phyloP scores from a whole-genome alignment of 2,797 vertebrate genomes.

The Chrysocyon brachyurus region DNA sequence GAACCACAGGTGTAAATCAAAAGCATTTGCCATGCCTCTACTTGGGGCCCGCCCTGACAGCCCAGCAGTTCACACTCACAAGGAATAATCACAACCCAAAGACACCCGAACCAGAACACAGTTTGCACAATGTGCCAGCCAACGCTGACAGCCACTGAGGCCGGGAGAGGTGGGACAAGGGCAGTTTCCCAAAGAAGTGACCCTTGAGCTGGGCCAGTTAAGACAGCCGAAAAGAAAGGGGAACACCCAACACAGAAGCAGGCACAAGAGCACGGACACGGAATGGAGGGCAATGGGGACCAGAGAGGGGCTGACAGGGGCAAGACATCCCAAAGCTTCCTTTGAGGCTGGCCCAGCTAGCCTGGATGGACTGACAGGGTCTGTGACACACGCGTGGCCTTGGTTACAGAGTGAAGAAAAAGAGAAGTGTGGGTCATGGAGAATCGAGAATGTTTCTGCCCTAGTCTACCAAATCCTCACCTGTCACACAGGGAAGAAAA shows the following conservation, averaged over 20 bases:
- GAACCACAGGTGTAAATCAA: background rate
- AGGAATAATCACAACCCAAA: background rate
- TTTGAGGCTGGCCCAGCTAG: background rate
- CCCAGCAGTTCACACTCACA: background rate
- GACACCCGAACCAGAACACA: background rate
- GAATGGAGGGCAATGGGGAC: fast-evolving
- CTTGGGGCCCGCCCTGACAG: background rate
- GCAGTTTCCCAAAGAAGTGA: background rate
- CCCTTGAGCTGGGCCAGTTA: background rate
- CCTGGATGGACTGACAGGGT: fast-evolving
- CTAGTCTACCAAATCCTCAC: background rate
- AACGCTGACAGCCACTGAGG: background rate
- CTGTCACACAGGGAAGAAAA: background rate
- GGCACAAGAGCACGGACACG: background rate
- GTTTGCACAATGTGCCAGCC: background rate
- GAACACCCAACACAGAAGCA: background rate
- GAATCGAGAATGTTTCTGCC: background rate
- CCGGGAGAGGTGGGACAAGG: background rate
- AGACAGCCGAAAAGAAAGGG: background rate
- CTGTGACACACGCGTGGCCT: background rate
- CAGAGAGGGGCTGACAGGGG: fast-evolving
- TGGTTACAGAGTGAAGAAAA: constrained; percentile 1
- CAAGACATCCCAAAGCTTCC: background rate
- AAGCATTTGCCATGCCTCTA: background rate
- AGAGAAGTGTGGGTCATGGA: background rate